Evolutionary conservation across 1,140 invertebrate genomes (phyloP), one percentile per base, ranked within the genome.

Genomic region (Sesamia nonagrioides): DNA sequence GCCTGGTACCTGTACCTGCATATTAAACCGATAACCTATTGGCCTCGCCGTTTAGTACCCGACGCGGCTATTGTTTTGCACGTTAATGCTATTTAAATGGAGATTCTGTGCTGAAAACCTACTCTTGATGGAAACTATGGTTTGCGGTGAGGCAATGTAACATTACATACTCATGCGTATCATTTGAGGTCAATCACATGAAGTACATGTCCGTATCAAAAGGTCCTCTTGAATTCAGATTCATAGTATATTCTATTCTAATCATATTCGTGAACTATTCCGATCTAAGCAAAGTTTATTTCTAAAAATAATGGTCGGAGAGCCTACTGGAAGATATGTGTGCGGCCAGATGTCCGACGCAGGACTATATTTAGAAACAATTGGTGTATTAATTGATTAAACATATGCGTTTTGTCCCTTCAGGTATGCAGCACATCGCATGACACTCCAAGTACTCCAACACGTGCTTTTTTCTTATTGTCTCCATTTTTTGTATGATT

Each of bases 1-100:
- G 2, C 73, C 54, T 58, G 54, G 52, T 58, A 75, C 18, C 5
- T 33, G 37, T 75, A 75, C 72, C 50, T 61, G 71, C 48, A 58
- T 72, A 35, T 60, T 58, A 58, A 27, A 48, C 56, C 40, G 56
- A 61, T 75, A 75, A 75, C 72, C 73, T 75, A 75, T 75, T 75
- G 71, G 42, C 58, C 58, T 42, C 9, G 35, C 33, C 58, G 42
- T 60, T 75, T 61, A 74, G 18, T 60, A 48, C 17, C 21, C 35
- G 9, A 21, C 27, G 40, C 35, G 8, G 35, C 48, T 63, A 75
- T 75, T 75, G 73, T 75, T 63, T 75, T 35, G 42, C 73, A 75
- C 63, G 42, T 18, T 63, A 63, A 75, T 75, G 45, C 42, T 50
- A 63, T 75, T 63, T 27, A 61, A 48, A 75, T 75, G 73, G 40